These are phyloP conservation scores for Sympetrum striolatum DNA, from an alignment of 2,888 invertebrate species.

Conservation along the genomic window DNA sequence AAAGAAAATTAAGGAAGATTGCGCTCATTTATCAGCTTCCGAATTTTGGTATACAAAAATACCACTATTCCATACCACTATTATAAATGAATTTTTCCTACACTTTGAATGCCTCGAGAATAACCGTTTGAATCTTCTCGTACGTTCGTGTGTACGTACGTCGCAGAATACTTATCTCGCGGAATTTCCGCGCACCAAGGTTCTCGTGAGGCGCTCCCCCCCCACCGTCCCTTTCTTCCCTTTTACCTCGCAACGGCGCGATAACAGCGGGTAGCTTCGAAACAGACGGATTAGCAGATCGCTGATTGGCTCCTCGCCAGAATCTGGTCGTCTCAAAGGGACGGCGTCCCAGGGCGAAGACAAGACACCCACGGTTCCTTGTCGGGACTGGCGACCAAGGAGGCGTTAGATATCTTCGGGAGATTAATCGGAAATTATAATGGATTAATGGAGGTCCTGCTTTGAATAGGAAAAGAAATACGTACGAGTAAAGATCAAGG, in stretches of 20 bases:
- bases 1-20: too few species aligned
- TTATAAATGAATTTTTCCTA: too few species aligned
- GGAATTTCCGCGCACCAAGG: too few species aligned
- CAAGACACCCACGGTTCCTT: not conserved
- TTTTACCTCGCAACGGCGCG: not conserved
- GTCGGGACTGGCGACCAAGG: not conserved
- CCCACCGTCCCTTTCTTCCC: not conserved
- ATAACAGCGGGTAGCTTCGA: not conserved
- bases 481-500: not conserved
- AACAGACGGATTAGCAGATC: not conserved
- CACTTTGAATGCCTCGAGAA: too few species aligned
- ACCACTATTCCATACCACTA: too few species aligned
- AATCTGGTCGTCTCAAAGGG: not conserved
- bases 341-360: not conserved
- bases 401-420: not conserved
- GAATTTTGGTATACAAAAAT: too few species aligned
- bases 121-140: too few species aligned
- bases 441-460: not conserved
- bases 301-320: conserved; percentile 8
- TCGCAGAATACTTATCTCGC: too few species aligned
- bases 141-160: too few species aligned
- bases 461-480: not conserved
- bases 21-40: too few species aligned
- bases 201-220: not conserved
- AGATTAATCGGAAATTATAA: not conserved